Evolutionary conservation across 2,888 invertebrate genomes (phyloP).

Genomic region (Gasteruption jaculator): DNA sequence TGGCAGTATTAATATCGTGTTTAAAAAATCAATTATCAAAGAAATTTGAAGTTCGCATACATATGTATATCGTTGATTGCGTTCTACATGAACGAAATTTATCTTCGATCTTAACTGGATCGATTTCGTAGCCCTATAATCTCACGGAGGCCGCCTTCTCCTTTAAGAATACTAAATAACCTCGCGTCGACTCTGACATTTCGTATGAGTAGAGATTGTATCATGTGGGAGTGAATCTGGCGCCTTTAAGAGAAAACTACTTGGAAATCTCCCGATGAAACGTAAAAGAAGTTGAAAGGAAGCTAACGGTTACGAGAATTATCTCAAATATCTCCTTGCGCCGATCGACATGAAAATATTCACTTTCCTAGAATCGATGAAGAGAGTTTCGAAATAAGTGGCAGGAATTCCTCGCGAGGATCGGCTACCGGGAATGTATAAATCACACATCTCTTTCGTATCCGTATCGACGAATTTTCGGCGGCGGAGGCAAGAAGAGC

Average conservation of each 20-base stretch:
- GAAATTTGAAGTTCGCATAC: too few relatives aligned
- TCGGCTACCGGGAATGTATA: too few relatives aligned
- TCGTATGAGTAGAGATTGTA: conserved; percentile 8
- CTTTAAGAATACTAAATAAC: conserved; percentile 31
- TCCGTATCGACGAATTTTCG: conserved; percentile 8
- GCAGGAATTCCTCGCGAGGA: too few relatives aligned
- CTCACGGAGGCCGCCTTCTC: conserved; percentile 27
- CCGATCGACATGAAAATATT: conserved; percentile 13
- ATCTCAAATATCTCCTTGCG: too few relatives aligned
- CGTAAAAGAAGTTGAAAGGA: conserved; percentile 20
- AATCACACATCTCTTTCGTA: too few relatives aligned
- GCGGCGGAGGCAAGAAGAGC: conserved; percentile 12
- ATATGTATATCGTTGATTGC: too few relatives aligned
- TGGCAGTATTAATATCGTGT: too few relatives aligned
- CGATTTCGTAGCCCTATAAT: conserved; percentile 27
- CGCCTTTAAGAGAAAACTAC: conserved; percentile 1
- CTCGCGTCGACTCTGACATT: conserved; percentile 20
- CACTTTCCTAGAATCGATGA: neutral
- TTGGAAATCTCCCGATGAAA: conserved; percentile 21
- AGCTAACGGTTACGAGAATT: too few relatives aligned
- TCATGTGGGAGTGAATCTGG: conserved; percentile 10
- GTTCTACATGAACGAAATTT: too few relatives aligned
- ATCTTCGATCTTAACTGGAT: conserved; percentile 23
- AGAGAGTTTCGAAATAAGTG: neutral
- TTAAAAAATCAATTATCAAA: too few relatives aligned